Percentiles rank a stretch among this genome's conserved stretches.
Evolutionary conservation across 2,113 vertebrate genomes (phyloP).

Genomic region (Platysternon megacephalum): DNA sequence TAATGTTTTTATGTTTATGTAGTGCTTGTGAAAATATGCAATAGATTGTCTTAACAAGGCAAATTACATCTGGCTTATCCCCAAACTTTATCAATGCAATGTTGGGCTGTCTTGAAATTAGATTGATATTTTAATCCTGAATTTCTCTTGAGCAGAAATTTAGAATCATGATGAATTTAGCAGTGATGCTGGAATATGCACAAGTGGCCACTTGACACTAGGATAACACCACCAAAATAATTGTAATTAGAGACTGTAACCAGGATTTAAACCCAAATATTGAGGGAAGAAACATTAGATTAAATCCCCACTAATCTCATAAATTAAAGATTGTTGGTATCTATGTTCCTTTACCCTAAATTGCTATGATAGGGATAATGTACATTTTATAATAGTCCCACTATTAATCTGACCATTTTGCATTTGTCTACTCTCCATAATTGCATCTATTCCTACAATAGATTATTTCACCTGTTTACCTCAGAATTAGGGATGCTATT

Average conservation of each 20-base stretch:
- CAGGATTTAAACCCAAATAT: not conserved
- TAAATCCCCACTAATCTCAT: not conserved
- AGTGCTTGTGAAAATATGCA: not conserved
- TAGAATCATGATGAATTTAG: not conserved
- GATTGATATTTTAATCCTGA: not conserved
- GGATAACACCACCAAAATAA: not conserved
- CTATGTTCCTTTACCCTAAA: not conserved
- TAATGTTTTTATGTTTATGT: not conserved
- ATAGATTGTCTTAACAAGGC: not conserved
- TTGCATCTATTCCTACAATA: not conserved
- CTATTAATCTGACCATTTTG: not conserved
- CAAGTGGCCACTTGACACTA: not conserved
- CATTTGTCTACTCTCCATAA: not conserved
- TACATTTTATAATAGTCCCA: not conserved
- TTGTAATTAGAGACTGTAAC: not conserved
- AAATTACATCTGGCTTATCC: not conserved
- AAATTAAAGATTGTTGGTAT: not conserved
- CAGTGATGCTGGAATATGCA: not conserved
- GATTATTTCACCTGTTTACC: not conserved
- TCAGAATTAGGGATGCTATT: not conserved
- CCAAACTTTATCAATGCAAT: not conserved
- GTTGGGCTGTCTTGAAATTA: not conserved
- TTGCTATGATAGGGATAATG: not conserved
- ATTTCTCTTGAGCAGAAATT: not conserved
- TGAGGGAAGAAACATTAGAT: not conserved